Evolutionary conservation across 2,113 vertebrate genomes (phyloP).

Genomic region (Hippolais icterina): DNA sequence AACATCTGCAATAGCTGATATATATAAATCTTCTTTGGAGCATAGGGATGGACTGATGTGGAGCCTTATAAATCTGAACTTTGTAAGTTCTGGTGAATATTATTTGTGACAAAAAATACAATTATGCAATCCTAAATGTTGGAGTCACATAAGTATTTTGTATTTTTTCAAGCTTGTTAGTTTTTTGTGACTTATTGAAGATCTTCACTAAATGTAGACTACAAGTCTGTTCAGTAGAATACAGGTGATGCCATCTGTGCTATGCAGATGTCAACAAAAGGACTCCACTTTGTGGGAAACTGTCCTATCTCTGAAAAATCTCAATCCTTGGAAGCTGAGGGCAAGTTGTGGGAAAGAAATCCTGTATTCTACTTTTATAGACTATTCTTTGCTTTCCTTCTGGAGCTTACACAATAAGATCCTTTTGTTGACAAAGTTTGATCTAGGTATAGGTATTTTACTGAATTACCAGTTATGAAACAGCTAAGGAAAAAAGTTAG

Average conservation of each 20-base stretch:
- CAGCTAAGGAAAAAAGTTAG: not conserved
- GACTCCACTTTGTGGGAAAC: not conserved
- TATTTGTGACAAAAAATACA: not conserved
- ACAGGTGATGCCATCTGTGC: not conserved
- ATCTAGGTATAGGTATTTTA: not conserved
- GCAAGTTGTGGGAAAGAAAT: not conserved
- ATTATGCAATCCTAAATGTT: not conserved
- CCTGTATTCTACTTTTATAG: not conserved
- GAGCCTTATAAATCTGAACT: not conserved
- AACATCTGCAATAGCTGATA: not conserved
- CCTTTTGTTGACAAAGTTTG: not conserved
- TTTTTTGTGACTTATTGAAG: not conserved
- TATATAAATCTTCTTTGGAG: not conserved
- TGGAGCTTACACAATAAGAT: not conserved
- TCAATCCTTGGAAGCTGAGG: fast-evolving
- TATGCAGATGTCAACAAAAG: not conserved
- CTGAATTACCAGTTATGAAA: not conserved
- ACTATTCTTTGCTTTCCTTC: not conserved
- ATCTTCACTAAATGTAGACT: not conserved
- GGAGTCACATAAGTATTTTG: not conserved
- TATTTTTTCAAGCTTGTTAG: not conserved
- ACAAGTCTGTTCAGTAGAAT: not conserved
- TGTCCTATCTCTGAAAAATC: not conserved
- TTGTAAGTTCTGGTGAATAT: not conserved
- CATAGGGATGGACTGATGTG: not conserved